These are phyloP conservation scores for Zelleria hepariella DNA, from an alignment of 2,888 invertebrate species.

Conservation along the genomic window DNA sequence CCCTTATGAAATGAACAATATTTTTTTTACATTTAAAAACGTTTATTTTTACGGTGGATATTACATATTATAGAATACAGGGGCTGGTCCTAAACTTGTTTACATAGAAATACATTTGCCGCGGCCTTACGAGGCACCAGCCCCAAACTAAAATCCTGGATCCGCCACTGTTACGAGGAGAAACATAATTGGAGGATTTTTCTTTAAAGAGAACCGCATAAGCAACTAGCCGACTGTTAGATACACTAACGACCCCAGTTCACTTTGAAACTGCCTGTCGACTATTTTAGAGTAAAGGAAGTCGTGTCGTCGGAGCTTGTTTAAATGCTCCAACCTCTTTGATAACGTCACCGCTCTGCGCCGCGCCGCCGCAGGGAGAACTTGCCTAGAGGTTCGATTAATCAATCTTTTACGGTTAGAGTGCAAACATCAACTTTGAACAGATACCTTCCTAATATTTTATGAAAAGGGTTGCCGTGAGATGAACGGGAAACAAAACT, in stretches of 20 bases:
- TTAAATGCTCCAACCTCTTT: not conserved
- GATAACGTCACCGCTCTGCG: not conserved
- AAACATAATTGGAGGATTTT: slow-evolving; percentile 34
- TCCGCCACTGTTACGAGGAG: not conserved
- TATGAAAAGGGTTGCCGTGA: too few relatives aligned
- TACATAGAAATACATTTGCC: too few relatives aligned
- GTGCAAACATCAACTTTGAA: not conserved
- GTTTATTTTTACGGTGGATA: too few relatives aligned
- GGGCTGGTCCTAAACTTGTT: too few relatives aligned
- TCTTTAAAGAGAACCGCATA: slow-evolving; percentile 36
- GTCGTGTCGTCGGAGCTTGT: not conserved
- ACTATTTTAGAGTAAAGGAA: not conserved
- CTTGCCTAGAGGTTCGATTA: not conserved
- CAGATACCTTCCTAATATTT: too few relatives aligned
- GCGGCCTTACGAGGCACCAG: too few relatives aligned
- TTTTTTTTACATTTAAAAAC: too few relatives aligned
- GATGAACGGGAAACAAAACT: too few relatives aligned
- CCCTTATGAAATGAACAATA: too few relatives aligned
- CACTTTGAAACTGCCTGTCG: not conserved
- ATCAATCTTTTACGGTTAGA: not conserved
- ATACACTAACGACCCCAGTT: slow-evolving; percentile 2
- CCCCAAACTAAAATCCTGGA: too few relatives aligned
- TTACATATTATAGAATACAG: too few relatives aligned
- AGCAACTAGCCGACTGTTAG: slow-evolving; percentile 17
- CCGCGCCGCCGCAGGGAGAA: not conserved